Percentiles rank a stretch among this genome's conserved stretches.
Evolutionary conservation across 2,888 invertebrate species (phyloP).

Genomic region (Spialia ferax): DNA sequence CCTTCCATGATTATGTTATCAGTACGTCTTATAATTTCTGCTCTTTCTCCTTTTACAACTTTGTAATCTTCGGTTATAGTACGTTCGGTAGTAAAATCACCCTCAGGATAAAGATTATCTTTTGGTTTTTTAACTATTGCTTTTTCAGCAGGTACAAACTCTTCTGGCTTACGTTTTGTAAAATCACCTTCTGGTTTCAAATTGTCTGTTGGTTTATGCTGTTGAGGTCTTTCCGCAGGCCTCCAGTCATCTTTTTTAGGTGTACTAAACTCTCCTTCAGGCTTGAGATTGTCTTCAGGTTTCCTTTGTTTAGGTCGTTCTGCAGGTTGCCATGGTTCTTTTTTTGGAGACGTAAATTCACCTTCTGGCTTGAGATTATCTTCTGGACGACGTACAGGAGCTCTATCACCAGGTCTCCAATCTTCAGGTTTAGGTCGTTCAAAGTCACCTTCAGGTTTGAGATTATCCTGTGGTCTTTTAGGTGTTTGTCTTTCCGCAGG

Average conservation of each 20-base stretch:
- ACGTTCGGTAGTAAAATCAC: conserved; percentile 85
- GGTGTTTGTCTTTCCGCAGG: conserved; percentile 62
- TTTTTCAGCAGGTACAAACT: conserved; percentile 67
- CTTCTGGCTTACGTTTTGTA: conserved; percentile 66
- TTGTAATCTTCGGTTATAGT: conserved; percentile 86
- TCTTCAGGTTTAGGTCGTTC: conserved; percentile 69
- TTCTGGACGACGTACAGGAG: conserved; percentile 46
- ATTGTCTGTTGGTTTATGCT: conserved; percentile 78
- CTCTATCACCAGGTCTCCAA: conserved; percentile 56
- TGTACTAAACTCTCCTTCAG: conserved; percentile 79
- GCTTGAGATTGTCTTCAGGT: conserved; percentile 63
- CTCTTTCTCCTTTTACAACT: conserved; percentile 88
- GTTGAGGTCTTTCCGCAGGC: conserved; percentile 61
- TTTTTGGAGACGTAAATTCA: conserved; percentile 69
- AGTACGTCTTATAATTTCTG: conserved; percentile 87
- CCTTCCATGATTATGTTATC: conserved; percentile 90
- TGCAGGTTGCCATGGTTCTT: conserved; percentile 66
- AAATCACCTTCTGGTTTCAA: conserved; percentile 88
- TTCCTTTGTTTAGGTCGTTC: conserved; percentile 77
- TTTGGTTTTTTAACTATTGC: conserved; percentile 68
- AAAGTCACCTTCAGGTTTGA: conserved; percentile 88
- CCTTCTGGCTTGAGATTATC: conserved; percentile 85
- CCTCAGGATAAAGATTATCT: conserved; percentile 81
- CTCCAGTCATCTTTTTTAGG: conserved; percentile 63
- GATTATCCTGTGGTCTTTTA: conserved; percentile 79